Conservation (phyloP, 2,113 vertebrate genomes). For the Hypanus sabinus region DNA sequence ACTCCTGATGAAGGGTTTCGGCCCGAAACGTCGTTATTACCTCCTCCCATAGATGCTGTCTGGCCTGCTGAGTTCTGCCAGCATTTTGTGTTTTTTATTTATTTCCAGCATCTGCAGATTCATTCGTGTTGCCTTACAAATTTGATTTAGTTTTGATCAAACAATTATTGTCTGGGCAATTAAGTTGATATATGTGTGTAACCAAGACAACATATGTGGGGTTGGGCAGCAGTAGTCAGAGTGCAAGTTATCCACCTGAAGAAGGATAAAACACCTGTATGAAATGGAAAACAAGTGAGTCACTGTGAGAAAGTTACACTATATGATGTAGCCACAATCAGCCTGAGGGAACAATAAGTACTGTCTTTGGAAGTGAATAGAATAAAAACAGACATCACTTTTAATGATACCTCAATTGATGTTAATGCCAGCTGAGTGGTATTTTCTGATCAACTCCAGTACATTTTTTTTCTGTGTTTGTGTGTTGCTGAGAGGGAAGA, state of each 20-base stretch:
- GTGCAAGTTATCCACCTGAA: neutral
- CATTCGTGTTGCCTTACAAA: too few relatives aligned
- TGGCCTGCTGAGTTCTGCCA: too few relatives aligned
- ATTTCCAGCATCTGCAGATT: too few relatives aligned
- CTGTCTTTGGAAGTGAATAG: too few relatives aligned
- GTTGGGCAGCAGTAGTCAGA: neutral
- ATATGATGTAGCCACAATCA: too few relatives aligned
- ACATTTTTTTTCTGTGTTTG: neutral
- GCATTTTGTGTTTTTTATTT: too few relatives aligned
- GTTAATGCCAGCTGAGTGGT: neutral
- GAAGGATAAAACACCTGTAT: neutral
- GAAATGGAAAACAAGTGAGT: neutral
- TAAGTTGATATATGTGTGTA: neutral
- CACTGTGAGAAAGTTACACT: neutral
- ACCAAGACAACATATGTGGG: neutral
- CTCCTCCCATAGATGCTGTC: too few relatives aligned
- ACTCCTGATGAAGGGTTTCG: too few relatives aligned
- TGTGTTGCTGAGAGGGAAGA: too few relatives aligned
- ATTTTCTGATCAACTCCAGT: neutral
- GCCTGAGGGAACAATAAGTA: too few relatives aligned
- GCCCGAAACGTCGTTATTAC: too few relatives aligned
- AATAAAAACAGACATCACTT: neutral
- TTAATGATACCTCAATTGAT: neutral
- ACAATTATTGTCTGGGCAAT: neutral
- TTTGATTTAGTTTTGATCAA: conserved; percentile 1